phyloP scores from a whole-genome alignment of 1,140 invertebrate genomes.

The Drosophila gunungcola region DNA sequence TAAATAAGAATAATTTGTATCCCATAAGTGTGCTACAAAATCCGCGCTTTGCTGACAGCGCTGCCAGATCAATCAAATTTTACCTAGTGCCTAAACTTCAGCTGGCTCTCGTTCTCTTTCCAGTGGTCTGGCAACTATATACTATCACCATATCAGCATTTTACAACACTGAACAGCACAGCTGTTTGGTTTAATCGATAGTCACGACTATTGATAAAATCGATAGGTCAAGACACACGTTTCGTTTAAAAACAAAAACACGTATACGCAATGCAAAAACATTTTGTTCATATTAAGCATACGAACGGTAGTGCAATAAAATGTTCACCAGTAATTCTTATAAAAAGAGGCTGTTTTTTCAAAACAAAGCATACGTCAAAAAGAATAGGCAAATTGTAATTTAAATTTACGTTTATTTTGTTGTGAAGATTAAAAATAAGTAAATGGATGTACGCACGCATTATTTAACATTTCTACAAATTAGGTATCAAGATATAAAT shows the following conservation, averaged over 20 bases:
- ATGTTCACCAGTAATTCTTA: neutral
- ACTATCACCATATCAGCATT: neutral
- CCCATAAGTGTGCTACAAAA: neutral
- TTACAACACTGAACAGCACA: constrained; percentile 3
- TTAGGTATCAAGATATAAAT: no score
- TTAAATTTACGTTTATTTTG: no score
- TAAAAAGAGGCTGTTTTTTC: neutral
- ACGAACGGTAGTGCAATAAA: constrained; percentile 7
- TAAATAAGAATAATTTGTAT: no score
- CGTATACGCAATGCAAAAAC: constrained; percentile 23
- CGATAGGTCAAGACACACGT: neutral
- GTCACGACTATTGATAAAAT: neutral
- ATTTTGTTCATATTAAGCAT: constrained; percentile 13
- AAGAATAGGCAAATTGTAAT: no score
- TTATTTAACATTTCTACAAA: no score
- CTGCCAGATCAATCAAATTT: neutral
- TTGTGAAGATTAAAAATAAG: no score
- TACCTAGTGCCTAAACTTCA: accelerated
- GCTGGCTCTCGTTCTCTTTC: neutral
- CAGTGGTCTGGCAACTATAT: neutral
- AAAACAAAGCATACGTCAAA: no score
- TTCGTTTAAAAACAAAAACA: constrained; percentile 7
- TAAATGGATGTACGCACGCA: no score
- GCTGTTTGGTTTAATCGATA: constrained; percentile 2
- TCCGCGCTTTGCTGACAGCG: neutral